Evolutionary conservation across 2,888 invertebrate species (phyloP).

Genomic region (Galerucella pusilla): DNA sequence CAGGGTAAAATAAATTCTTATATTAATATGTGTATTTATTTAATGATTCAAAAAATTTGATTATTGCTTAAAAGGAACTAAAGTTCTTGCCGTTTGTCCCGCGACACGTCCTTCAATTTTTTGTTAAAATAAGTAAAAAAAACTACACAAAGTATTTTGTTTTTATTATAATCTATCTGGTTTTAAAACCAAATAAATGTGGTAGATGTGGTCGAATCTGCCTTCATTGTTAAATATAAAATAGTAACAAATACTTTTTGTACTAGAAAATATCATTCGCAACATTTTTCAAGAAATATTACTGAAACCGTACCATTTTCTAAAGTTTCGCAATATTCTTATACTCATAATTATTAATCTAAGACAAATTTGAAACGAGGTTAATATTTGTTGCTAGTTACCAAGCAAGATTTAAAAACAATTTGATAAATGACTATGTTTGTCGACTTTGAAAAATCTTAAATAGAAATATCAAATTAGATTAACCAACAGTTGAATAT

Average conservation of each 20-base stretch:
- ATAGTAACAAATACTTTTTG: background rate
- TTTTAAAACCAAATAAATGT: no score
- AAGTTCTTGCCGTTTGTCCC: no score
- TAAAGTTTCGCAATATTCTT: background rate
- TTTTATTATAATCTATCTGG: no score
- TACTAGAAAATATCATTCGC: background rate
- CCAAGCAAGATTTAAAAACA: slow-evolving; percentile 15
- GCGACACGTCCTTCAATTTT: no score
- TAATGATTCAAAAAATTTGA: no score
- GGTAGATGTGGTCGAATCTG: no score
- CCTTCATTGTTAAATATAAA: background rate
- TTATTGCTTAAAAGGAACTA: no score
- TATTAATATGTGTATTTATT: no score
- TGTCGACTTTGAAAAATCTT: slow-evolving; percentile 10
- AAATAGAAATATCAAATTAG: background rate
- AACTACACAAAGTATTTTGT: no score
- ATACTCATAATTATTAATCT: background rate
- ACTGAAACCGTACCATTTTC: background rate
- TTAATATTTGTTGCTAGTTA: slow-evolving; percentile 15
- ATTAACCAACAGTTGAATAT: background rate
- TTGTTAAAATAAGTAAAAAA: no score
- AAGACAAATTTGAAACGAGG: slow-evolving; percentile 15
- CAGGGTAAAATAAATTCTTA: no score
- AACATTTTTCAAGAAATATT: background rate
- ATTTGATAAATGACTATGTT: slow-evolving; percentile 18